A percentile compares a stretch with the other conserved stretches of the same genome.
Evolutionary conservation across 2,113 vertebrate genomes (phyloP).

Genomic region (Crotalus horridus): DNA sequence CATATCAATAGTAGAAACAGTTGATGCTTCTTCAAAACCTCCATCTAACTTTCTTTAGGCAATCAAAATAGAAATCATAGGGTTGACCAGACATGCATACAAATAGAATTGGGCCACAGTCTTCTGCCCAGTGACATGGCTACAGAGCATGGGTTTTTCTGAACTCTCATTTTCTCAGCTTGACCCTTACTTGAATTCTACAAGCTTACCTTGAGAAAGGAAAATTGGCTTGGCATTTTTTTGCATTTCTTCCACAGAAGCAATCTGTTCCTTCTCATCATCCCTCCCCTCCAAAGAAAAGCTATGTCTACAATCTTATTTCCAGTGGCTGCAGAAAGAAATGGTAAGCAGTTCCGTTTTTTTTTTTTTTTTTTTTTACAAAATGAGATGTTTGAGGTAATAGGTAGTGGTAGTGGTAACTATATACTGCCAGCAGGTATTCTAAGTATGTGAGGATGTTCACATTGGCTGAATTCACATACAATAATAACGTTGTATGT

Average conservation of each 20-base stretch:
- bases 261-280: background rate
- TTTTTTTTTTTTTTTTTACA: too few relatives aligned
- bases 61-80: constrained; percentile 12
- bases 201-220: background rate
- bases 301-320: constrained; percentile 4
- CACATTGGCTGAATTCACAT: background rate
- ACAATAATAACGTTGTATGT: background rate
- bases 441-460: background rate
- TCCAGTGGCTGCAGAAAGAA: background rate
- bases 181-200: background rate
- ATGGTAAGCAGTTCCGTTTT: background rate
- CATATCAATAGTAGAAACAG: constrained; percentile 3
- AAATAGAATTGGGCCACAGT: background rate
- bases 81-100: constrained; percentile 6
- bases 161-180: background rate
- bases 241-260: constrained; percentile 4
- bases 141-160: background rate
- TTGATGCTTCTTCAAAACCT: constrained; percentile 23
- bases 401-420: background rate
- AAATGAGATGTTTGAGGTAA: background rate
- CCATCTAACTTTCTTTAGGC: constrained; percentile 5
- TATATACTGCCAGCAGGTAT: background rate
- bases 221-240: background rate
- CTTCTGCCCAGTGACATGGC: background rate
- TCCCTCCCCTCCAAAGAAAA: background rate